Evolutionary conservation across 2,888 invertebrate species (phyloP).

Genomic region (Chrysodeixis includens): DNA sequence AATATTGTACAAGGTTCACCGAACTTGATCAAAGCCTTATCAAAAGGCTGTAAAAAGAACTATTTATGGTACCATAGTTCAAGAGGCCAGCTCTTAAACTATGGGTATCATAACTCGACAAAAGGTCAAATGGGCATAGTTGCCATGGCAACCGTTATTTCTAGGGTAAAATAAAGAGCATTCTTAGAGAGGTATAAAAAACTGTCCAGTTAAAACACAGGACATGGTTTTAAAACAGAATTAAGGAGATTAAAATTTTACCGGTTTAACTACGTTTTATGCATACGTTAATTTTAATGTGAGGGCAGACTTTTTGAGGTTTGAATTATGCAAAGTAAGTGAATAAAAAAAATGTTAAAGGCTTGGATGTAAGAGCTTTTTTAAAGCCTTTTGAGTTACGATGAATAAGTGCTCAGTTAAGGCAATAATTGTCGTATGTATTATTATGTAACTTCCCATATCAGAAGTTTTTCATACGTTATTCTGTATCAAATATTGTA

Average conservation of each 20-base stretch:
- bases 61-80: not conserved
- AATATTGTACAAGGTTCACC: not conserved
- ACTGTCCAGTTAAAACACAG: not conserved
- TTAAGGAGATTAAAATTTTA: conserved; percentile 2
- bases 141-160: not conserved
- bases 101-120: not conserved
- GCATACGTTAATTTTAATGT: conserved; percentile 4
- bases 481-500: too few relatives aligned
- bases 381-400: too few relatives aligned
- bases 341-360: not conserved
- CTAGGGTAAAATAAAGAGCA: not conserved
- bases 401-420: too few relatives aligned
- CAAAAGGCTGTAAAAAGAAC: not conserved
- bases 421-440: too few relatives aligned
- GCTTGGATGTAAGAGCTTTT: too few relatives aligned
- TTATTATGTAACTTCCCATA: too few relatives aligned
- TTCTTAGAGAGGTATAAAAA: not conserved
- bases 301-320: not conserved
- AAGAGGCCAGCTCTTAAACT: not conserved
- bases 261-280: not conserved
- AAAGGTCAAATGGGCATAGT: not conserved
- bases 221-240: not conserved
- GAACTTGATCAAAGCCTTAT: not conserved
- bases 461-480: too few relatives aligned
- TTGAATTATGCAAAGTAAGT: not conserved